These are phyloP conservation scores for Panzeria rudis DNA, from an alignment of 2,888 invertebrate genomes.

Conservation along the genomic window DNA sequence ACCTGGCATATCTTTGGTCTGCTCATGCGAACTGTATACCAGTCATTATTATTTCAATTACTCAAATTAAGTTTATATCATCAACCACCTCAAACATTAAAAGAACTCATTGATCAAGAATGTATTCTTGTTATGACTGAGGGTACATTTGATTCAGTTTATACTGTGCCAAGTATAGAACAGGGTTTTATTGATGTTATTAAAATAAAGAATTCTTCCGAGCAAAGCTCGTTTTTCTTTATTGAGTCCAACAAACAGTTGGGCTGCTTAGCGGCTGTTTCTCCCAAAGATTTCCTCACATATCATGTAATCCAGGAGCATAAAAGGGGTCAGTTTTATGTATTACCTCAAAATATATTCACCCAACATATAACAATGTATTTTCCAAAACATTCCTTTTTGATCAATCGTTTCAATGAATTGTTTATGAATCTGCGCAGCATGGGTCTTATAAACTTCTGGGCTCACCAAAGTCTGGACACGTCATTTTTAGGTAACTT, in stretches of 20 bases:
- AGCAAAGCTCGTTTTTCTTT: conserved; percentile 59
- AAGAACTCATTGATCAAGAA: conserved; percentile 57
- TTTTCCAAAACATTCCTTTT: conserved; percentile 75
- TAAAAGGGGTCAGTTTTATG: conserved; percentile 68
- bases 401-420: conserved; percentile 73
- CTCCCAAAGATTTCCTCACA: conserved; percentile 72
- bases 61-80: conserved; percentile 72
- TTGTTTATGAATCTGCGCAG: conserved; percentile 71
- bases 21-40: conserved; percentile 74
- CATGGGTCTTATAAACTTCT: conserved; percentile 74
- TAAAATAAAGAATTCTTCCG: conserved; percentile 61
- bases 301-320: conserved; percentile 65
- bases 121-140: conserved; percentile 72
- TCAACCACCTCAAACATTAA: conserved; percentile 68
- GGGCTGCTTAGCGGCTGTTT: conserved; percentile 42
- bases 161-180: conserved; percentile 55
- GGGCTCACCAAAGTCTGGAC: conserved; percentile 71
- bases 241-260: conserved; percentile 41
- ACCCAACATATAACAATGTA: conserved; percentile 75
- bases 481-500: conserved; percentile 23
- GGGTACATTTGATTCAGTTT: conserved; percentile 63
- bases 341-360: conserved; percentile 73
- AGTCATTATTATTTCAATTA: conserved; percentile 73
- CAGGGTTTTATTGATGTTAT: conserved; percentile 60
- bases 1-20: conserved; percentile 72